Percentiles rank a stretch among this genome's conserved stretches.
phyloP scores from a whole-genome alignment of 2,888 invertebrate genomes.

The Girardia tigrina region DNA sequence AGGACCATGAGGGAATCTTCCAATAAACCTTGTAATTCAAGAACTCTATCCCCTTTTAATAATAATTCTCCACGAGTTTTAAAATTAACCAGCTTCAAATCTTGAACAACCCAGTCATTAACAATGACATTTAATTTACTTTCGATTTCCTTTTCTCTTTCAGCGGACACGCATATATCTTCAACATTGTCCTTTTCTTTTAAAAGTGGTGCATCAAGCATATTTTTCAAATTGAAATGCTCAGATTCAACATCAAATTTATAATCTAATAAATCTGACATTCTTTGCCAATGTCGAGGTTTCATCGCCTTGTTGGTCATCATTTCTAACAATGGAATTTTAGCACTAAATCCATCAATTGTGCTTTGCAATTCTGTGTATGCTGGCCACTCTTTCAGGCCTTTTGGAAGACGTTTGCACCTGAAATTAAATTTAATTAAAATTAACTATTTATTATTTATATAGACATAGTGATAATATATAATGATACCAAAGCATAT shows the following conservation, averaged over 20 bases:
- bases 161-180: constrained; percentile 90
- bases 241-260: constrained; percentile 80
- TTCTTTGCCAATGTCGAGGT: constrained; percentile 83
- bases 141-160: constrained; percentile 94
- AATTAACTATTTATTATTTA: no score
- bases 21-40: constrained; percentile 80
- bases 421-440: constrained; percentile 50
- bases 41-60: constrained; percentile 79
- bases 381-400: constrained; percentile 78
- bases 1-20: constrained; percentile 90
- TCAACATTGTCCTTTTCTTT: constrained; percentile 90
- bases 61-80: constrained; percentile 85
- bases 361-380: constrained; percentile 86
- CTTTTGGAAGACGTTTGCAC: constrained; percentile 82
- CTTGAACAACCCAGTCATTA: constrained; percentile 78
- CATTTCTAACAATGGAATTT: constrained; percentile 80
- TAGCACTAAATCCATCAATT: constrained; percentile 91
- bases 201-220: constrained; percentile 77
- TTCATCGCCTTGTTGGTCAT: constrained; percentile 97
- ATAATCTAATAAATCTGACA: constrained; percentile 74
- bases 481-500: no score
- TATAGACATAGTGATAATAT: no score
- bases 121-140: constrained; percentile 81
- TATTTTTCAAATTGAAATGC: constrained; percentile 79
- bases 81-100: constrained; percentile 79